Evolutionary conservation across 1,140 invertebrate genomes (phyloP).

Genomic region (Oryzaephilus surinamensis): DNA sequence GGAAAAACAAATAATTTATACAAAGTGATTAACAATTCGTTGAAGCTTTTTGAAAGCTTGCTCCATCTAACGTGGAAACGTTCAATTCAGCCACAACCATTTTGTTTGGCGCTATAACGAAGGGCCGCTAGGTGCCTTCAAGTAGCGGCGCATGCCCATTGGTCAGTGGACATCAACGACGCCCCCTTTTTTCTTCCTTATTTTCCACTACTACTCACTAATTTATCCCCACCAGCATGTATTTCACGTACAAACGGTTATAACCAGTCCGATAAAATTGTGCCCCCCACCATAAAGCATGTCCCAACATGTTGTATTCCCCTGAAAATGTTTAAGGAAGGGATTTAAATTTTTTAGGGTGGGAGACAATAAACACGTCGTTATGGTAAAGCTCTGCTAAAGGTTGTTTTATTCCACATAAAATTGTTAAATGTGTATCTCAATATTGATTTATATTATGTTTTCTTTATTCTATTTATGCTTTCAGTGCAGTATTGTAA

Average conservation of each 20-base stretch:
- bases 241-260: too few species aligned
- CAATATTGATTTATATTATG: constrained; percentile 31
- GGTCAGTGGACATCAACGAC: constrained; percentile 17
- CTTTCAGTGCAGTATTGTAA: too few species aligned
- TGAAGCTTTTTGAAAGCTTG: background rate
- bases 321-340: too few species aligned
- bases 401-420: constrained; percentile 31
- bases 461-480: constrained; percentile 31
- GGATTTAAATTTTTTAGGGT: too few species aligned
- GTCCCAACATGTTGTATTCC: constrained; percentile 1
- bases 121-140: constrained; percentile 27
- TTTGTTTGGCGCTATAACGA: constrained; percentile 28
- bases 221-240: too few species aligned
- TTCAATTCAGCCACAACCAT: constrained; percentile 26
- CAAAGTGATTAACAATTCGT: constrained; percentile 7
- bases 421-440: constrained; percentile 32
- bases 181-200: constrained; percentile 17
- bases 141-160: constrained; percentile 24
- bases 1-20: too few species aligned
- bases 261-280: too few species aligned
- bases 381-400: constrained; percentile 34
- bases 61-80: constrained; percentile 19
- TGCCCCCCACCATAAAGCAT: constrained; percentile 4
- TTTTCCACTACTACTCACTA: constrained; percentile 2
- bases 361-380: constrained; percentile 36